A percentile compares a stretch with the other conserved stretches of the same genome.
Evolutionary conservation across 2,888 invertebrate species (phyloP).

Genomic region (Laothoe populi): DNA sequence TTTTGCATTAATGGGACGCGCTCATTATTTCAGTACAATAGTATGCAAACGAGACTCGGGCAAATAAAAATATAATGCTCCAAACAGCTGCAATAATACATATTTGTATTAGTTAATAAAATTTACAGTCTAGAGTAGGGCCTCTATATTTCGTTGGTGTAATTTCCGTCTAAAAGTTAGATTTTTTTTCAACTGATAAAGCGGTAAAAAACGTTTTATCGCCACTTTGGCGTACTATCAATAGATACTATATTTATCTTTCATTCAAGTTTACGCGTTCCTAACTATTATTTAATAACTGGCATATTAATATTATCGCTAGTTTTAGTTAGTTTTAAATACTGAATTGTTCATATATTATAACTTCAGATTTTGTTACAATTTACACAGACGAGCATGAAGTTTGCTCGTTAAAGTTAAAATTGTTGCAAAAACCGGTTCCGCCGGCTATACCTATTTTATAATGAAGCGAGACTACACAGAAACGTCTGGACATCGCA

Average conservation of each 20-base stretch:
- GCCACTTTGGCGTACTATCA: conserved; percentile 14
- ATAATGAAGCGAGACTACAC: conserved; percentile 22
- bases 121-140: conserved; percentile 34
- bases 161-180: neutral
- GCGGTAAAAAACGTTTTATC: conserved; percentile 3
- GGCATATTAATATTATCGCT: neutral
- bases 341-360: neutral
- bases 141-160: neutral
- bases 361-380: conserved; percentile 1
- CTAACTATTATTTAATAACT: neutral
- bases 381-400: conserved; percentile 1
- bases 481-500: conserved; percentile 27
- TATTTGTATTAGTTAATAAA: conserved; percentile 33
- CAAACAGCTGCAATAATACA: conserved; percentile 40
- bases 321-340: neutral
- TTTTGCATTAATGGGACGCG: neutral
- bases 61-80: conserved; percentile 25
- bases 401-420: conserved; percentile 24
- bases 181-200: neutral
- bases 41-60: neutral
- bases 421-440: conserved; percentile 43
- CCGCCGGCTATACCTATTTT: conserved; percentile 35
- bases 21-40: neutral
- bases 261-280: conserved; percentile 13
- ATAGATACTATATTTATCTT: conserved; percentile 24